Evolutionary conservation across 2,888 invertebrate genomes (phyloP), one percentile per base, ranked within the genome.

Genomic region (Epirrita christyi): DNA sequence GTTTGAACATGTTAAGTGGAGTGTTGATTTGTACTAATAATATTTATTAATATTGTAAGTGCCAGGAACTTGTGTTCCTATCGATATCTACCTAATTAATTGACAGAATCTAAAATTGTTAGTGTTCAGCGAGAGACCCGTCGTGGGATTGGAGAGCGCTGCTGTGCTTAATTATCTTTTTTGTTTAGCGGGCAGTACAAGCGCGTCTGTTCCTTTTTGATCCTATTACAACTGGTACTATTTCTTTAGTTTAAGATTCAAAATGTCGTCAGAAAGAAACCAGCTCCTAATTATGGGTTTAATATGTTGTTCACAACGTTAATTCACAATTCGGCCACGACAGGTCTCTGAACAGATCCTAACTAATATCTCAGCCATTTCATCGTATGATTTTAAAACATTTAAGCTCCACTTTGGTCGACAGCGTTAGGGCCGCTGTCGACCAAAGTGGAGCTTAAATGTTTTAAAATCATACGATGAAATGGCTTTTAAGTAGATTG

Each of bases 11-110:
- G 34, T 40, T 37, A 46, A 6, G 40, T 49, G 54, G 45, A 55
- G 48, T 52, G 57, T 27, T 55, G 40, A 43, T 55, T 56, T 53
- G 42, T 63, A 51, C 59, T 59, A 56, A 59, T 58, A 21, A 2
- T 3, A 46, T 55, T 41, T 49, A 55, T 41, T 56, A 43, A 51
- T 46, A 47, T 38, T 36, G 36, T 45, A 40, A 48, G 50, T 46
- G 38, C 37, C 47, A 14, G 43, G 53, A 46, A 55, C 45, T 27
- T 3, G 36, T 27, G 52, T 48, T 53, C 57, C 52, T 40, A 41
- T 48, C 21, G 5, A 45, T 50, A 51, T 13, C n/a, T n/a, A n/a
- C n/a, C 29, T 32, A 27, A 36, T 43, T 36, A 32, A 43, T 48
- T 43, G 32, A 43, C 43, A 29, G 32, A 46, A 50, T 37, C 10